Evolutionary conservation across 1,140 invertebrate genomes (phyloP).

Genomic region (Pseudomyrmex cubaensis): DNA sequence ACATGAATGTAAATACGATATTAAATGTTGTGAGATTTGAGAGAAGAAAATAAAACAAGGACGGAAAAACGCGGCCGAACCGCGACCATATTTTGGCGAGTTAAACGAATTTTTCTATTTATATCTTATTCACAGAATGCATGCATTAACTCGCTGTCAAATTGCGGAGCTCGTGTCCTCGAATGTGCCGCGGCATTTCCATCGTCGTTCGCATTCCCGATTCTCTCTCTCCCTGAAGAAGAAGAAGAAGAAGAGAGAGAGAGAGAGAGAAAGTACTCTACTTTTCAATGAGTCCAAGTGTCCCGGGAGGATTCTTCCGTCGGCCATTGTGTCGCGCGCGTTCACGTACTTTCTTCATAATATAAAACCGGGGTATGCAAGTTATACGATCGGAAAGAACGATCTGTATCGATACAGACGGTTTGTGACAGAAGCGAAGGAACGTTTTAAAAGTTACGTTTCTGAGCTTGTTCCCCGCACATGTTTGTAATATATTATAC

Average conservation of each 20-base stretch:
- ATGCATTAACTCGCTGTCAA: constrained; percentile 24
- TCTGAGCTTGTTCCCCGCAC: background rate
- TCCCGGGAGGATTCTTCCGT: background rate
- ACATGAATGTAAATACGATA: background rate
- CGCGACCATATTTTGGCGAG: constrained; percentile 3
- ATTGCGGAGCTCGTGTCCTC: constrained; percentile 4
- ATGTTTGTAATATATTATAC: background rate
- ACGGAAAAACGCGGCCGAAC: background rate
- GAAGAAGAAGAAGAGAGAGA: background rate
- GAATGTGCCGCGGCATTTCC: constrained; percentile 3
- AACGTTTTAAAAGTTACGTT: background rate
- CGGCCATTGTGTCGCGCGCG: background rate
- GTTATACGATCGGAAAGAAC: background rate
- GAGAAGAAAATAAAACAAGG: constrained; percentile 37
- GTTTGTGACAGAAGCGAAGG: background rate
- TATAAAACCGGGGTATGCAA: background rate
- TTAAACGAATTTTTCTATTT: constrained; percentile 23
- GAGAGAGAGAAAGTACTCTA: background rate
- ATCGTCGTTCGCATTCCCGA: background rate
- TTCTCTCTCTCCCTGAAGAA: background rate
- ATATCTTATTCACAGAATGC: constrained; percentile 3
- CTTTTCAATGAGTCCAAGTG: constrained; percentile 34
- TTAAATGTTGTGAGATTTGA: constrained; percentile 19
- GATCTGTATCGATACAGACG: background rate
- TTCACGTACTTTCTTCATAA: background rate